Conservation (phyloP, 2,888 invertebrate genomes). For the Criorhina ranunculi region DNA sequence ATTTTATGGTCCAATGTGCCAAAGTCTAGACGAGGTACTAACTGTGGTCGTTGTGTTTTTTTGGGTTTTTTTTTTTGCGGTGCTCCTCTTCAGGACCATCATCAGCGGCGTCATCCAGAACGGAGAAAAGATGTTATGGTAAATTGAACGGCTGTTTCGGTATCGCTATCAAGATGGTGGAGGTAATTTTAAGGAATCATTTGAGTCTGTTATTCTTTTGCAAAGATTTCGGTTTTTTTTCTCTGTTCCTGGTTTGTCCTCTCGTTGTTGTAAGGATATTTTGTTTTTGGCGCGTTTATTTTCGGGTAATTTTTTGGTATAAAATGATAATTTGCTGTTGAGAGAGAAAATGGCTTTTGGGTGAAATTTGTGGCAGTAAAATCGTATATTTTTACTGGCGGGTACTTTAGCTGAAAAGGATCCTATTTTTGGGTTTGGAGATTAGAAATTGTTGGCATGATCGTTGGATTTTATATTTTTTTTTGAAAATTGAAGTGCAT, state of each 20-base stretch:
- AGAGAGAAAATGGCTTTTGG: constrained; percentile 56
- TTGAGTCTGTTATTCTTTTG: constrained; percentile 71
- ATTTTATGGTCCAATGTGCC: constrained; percentile 76
- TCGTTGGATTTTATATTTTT: constrained; percentile 67
- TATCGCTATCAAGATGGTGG: constrained; percentile 73
- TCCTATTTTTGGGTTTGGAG: constrained; percentile 10
- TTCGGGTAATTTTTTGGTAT: constrained; percentile 60
- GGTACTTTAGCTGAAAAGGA: constrained; percentile 50
- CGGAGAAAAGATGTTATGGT: constrained; percentile 71
- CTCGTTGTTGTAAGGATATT: constrained; percentile 42
- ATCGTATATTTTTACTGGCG: constrained; percentile 64
- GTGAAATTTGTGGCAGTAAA: constrained; percentile 67
- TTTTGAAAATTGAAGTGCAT: constrained; percentile 67
- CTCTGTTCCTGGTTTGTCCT: constrained; percentile 10
- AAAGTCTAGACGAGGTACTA: constrained; percentile 76
- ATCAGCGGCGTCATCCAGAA: constrained; percentile 18
- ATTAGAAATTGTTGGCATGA: constrained; percentile 51
- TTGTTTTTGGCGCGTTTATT: constrained; percentile 30
- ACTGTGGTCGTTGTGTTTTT: constrained; percentile 64
- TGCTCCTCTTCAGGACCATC: background rate
- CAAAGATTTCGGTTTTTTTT: constrained; percentile 6
- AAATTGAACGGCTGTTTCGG: constrained; percentile 77
- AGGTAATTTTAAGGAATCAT: constrained; percentile 74
- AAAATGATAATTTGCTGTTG: constrained; percentile 75
- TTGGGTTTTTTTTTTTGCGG: constrained; percentile 23